phyloP scores from a whole-genome alignment of 2,888 invertebrate genomes.

The Smittia sp. region DNA sequence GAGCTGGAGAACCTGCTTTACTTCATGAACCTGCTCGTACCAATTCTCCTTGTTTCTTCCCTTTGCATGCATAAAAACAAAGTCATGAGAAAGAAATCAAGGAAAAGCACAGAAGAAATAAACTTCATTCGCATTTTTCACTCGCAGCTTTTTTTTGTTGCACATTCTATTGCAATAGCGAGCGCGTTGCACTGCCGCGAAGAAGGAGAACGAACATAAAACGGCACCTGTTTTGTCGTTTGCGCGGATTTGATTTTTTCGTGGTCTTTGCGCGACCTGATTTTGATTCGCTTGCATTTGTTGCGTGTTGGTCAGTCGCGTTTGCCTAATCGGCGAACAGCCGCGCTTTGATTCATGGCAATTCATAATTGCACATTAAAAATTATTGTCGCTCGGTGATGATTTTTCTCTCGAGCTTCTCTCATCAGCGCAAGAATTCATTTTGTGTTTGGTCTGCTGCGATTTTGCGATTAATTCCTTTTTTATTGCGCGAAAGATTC shows the following conservation, averaged over 20 bases:
- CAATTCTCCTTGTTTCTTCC: slow-evolving; percentile 1
- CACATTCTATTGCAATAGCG: slow-evolving; percentile 20
- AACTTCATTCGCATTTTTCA: slow-evolving; percentile 16
- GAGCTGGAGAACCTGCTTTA: slow-evolving; percentile 21
- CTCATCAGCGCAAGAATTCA: not conserved
- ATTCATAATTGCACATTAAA: not conserved
- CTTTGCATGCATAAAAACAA: not conserved
- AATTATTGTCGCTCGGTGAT: not conserved
- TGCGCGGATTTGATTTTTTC: slow-evolving; percentile 12
- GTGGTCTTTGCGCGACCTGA: slow-evolving; percentile 1
- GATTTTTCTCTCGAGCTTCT: not conserved
- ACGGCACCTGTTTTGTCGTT: slow-evolving; percentile 25
- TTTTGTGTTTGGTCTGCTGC: slow-evolving; percentile 4
- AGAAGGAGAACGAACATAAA: not conserved
- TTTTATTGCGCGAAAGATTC: slow-evolving; percentile 27
- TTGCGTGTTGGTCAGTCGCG: not conserved
- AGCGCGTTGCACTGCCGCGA: slow-evolving; percentile 13
- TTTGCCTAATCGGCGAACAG: not conserved
- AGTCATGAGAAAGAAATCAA: slow-evolving; percentile 17
- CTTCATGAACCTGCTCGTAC: slow-evolving; percentile 13
- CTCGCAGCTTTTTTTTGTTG: slow-evolving; percentile 16
- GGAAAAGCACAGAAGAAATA: slow-evolving; percentile 4
- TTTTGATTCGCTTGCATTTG: not conserved
- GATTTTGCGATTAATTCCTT: slow-evolving; percentile 16
- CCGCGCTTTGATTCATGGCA: not conserved